These are phyloP conservation scores for Drosophila takahashii DNA, from an alignment of 1,140 invertebrate species.

Conservation along the genomic window DNA sequence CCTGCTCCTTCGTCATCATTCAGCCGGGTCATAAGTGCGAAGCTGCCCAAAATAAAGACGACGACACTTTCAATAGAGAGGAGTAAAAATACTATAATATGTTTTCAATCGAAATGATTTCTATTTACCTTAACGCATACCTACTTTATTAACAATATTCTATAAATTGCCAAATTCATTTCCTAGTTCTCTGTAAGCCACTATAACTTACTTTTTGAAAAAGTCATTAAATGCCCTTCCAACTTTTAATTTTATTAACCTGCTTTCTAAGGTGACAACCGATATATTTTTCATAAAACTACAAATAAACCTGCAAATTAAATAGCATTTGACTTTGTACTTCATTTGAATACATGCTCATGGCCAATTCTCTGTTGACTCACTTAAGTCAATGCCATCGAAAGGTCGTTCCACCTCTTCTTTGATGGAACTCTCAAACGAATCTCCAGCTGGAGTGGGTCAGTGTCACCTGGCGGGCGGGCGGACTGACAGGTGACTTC, in stretches of 20 bases:
- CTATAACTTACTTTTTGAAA: no score
- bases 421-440: not conserved
- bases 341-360: not conserved
- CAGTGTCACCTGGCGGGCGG: constrained; percentile 19
- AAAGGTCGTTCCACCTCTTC: not conserved
- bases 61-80: not conserved
- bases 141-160: no score
- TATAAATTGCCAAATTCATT: no score
- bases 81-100: no score
- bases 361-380: not conserved
- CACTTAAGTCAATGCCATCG: constrained; percentile 34
- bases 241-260: no score
- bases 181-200: not conserved
- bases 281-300: no score
- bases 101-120: no score
- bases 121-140: no score
- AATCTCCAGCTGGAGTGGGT: not conserved
- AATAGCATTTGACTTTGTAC: not conserved
- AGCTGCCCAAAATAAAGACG: not conserved
- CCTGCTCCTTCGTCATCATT: constrained; percentile 38
- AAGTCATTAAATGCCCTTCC: no score
- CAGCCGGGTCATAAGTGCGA: constrained; percentile 8
- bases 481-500: constrained; percentile 31
- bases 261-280: no score
- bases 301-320: not conserved